These are phyloP conservation scores for Fregetta grallaria DNA, from an alignment of 2,113 vertebrate species.

Conservation along the genomic window DNA sequence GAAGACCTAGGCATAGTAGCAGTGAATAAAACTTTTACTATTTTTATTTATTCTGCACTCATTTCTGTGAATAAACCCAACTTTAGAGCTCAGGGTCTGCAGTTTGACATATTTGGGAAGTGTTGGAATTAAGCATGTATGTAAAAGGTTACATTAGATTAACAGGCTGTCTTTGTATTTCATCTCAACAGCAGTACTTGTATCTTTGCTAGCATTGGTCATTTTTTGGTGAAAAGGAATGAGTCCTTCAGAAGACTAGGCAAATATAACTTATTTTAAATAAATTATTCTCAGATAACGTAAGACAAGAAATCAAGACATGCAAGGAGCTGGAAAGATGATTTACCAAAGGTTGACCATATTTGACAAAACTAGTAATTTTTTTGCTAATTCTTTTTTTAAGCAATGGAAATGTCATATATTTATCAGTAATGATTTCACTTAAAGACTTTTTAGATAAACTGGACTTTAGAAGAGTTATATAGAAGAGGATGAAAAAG, in stretches of 20 bases:
- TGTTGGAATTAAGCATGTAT: not conserved
- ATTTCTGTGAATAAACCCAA: not conserved
- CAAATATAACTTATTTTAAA: slow-evolving; percentile 9
- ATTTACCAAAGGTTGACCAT: not conserved
- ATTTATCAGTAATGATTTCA: not conserved
- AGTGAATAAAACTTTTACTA: not conserved
- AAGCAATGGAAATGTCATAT: not conserved
- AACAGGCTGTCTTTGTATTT: not conserved
- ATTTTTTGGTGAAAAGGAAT: not conserved
- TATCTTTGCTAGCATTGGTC: not conserved
- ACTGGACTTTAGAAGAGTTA: not conserved
- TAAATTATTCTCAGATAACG: not conserved
- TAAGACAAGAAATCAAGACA: slow-evolving; percentile 4
- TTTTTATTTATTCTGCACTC: not conserved
- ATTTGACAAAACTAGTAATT: not conserved
- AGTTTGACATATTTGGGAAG: not conserved
- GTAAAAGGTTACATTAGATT: not conserved
- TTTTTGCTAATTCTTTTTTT: not conserved
- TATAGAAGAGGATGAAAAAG: not conserved
- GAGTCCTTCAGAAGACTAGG: not conserved
- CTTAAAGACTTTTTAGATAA: not conserved
- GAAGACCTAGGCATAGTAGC: not conserved
- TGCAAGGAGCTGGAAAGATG: not conserved
- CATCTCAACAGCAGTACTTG: not conserved
- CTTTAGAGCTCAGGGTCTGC: not conserved